phyloP scores from a whole-genome alignment of 1,140 invertebrate species.

The Papilio polytes region DNA sequence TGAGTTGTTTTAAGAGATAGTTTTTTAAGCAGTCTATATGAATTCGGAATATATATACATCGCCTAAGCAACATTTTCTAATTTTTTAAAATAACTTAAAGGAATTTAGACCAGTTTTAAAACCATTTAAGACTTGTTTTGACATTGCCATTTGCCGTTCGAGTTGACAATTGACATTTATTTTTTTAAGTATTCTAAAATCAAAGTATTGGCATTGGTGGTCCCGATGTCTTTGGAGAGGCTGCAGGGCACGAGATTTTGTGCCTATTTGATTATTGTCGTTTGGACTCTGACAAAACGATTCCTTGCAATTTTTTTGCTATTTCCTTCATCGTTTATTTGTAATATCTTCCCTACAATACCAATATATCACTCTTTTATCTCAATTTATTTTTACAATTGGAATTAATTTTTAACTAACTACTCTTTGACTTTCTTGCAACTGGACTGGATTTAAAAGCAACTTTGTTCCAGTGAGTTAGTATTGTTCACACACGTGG shows the following conservation, averaged over 20 bases:
- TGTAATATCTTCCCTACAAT: too few relatives aligned
- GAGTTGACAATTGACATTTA: too few relatives aligned
- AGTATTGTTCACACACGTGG: slow-evolving; percentile 58
- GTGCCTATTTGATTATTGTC: too few relatives aligned
- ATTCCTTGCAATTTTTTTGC: too few relatives aligned
- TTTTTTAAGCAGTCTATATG: slow-evolving; percentile 29
- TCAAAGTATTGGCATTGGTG: slow-evolving; percentile 5
- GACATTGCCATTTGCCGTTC: slow-evolving; percentile 23
- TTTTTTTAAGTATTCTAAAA: background rate
- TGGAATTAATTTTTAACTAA: too few relatives aligned
- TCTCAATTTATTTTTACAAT: too few relatives aligned
- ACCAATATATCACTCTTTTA: too few relatives aligned
- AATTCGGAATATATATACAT: slow-evolving; percentile 18
- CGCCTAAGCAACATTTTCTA: slow-evolving; percentile 26
- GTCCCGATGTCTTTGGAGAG: too few relatives aligned
- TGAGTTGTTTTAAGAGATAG: slow-evolving; percentile 37
- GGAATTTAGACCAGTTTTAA: background rate
- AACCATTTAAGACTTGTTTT: slow-evolving; percentile 17
- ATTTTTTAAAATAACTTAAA: slow-evolving; percentile 12
- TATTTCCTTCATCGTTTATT: too few relatives aligned
- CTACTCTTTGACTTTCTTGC: background rate
- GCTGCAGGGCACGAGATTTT: too few relatives aligned
- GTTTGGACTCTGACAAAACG: too few relatives aligned
- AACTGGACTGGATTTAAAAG: slow-evolving; percentile 18
- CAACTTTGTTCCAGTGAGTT: slow-evolving; percentile 50